Percentiles rank a stretch among this genome's conserved stretches.
Conservation (phyloP, 2,888 invertebrate genomes). For the Calameuta filiformis region DNA sequence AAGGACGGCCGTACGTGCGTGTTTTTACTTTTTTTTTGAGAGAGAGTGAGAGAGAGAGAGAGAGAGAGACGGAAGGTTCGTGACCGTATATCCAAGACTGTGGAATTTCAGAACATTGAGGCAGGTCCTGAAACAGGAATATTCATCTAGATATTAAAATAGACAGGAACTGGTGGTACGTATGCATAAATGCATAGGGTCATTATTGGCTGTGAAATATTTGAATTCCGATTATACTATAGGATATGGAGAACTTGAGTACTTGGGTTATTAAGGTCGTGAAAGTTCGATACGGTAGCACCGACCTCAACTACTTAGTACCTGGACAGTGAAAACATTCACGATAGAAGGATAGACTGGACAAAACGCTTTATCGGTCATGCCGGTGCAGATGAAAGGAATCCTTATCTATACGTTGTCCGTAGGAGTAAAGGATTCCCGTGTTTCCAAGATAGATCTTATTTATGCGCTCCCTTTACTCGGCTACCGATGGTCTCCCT, state of each 20-base stretch:
- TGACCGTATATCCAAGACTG: not conserved
- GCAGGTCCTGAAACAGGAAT: not conserved
- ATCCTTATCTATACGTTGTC: slow-evolving; percentile 55
- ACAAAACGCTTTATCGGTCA: slow-evolving; percentile 52
- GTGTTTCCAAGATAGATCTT: slow-evolving; percentile 62
- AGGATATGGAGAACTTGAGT: not conserved
- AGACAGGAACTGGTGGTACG: not conserved
- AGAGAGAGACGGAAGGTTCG: not conserved
- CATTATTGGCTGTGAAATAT: not conserved
- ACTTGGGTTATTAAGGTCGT: not conserved
- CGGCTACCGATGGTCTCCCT: slow-evolving; percentile 52
- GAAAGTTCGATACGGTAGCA: not conserved
- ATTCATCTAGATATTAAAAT: not conserved
- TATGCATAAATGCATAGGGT: not conserved
- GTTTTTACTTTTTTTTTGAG: not conserved
- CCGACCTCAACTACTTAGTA: not conserved
- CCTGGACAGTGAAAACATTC: not conserved
- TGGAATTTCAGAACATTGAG: not conserved
- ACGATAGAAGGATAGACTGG: slow-evolving; percentile 11
- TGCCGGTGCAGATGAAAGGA: slow-evolving; percentile 58
- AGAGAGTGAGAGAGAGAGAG: not conserved
- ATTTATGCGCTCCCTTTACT: slow-evolving; percentile 59
- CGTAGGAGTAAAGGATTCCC: slow-evolving; percentile 60
- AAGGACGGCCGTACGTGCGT: not conserved
- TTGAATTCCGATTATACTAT: not conserved